phyloP scores from a whole-genome alignment of 2,888 invertebrate genomes.

The Xestobium rufovillosum region DNA sequence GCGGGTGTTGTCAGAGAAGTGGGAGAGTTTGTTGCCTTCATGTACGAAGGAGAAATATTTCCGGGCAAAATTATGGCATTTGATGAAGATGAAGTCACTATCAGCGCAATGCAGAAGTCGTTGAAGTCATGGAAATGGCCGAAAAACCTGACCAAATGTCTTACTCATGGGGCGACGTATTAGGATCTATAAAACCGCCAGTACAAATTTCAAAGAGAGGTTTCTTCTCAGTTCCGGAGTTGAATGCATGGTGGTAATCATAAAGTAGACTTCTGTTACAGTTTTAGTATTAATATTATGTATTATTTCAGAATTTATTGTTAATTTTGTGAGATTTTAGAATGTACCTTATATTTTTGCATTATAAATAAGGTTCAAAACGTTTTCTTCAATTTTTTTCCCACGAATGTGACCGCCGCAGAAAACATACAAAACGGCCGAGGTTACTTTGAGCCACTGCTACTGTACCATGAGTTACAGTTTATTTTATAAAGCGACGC shows the following conservation, averaged over 20 bases:
- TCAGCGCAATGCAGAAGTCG: slow-evolving; percentile 1
- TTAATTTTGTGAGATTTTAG: too few species aligned
- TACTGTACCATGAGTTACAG: background rate
- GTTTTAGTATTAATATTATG: too few species aligned
- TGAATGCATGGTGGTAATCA: slow-evolving; percentile 1
- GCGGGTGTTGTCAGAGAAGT: background rate
- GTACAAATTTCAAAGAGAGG: slow-evolving; percentile 1
- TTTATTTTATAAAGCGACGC: background rate
- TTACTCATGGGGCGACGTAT: background rate
- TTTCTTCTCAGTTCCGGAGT: background rate
- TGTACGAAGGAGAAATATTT: slow-evolving; percentile 2
- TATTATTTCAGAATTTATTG: too few species aligned
- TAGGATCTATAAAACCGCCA: background rate
- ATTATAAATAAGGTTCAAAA: too few species aligned
- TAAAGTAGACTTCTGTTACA: too few species aligned
- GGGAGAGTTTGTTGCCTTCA: slow-evolving; percentile 1
- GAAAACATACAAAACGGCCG: too few species aligned
- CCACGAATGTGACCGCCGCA: too few species aligned
- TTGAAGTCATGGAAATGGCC: slow-evolving; percentile 3
- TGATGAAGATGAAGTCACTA: background rate
- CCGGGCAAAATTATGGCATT: background rate
- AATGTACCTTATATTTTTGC: too few species aligned
- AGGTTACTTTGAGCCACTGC: too few species aligned
- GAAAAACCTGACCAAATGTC: background rate
- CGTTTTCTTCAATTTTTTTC: too few species aligned